Evolutionary conservation across 1,140 invertebrate species (phyloP), one percentile per base, ranked within the genome.

Genomic region (Lycorma delicatula): DNA sequence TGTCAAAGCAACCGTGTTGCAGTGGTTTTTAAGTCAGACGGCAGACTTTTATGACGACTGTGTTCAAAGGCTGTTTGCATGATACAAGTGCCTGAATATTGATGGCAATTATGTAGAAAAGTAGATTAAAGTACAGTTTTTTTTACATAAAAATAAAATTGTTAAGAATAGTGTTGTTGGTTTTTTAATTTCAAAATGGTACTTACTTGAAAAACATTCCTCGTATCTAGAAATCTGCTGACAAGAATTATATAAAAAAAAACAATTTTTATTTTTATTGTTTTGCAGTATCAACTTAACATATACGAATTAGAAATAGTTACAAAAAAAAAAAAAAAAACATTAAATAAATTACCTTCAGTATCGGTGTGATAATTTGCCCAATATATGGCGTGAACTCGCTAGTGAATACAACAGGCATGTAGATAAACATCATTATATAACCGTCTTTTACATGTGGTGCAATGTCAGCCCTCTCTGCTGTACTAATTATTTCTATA

Each of bases 351-450:
- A n/a, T n/a, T n/a, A n/a, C n/a, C 75, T 97, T 93, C 11, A 99
- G 74, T 66, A 99, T 98, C 0, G 96, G 94, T 72, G 93, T 97
- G 63, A 99, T 94, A 58, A 99, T 97, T 69, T 93, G 89, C 0
- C 93, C 92, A 66, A 99, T 96, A 71, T 98, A 99, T 0, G 89
- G 88, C 5, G 90, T 89, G 71, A 99, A 99, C 67, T 95, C 91
- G 48, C 87, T 83, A 1, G 89, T 92, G 75, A 99, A 98, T 1
- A 95, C 93, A 59, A 87, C 86, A 1, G 97, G 97, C 84, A 99
- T 90, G 72, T 98, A 99, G 70, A 99, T 99, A 72, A 98, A 99
- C 90, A 99, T 94, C 92, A 99, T 97, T 47, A 99, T 97, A 74
- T 99, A 99, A 25, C 97, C 97, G 77, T 99, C 97, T 66, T 97